A percentile compares a stretch with the other conserved stretches of the same genome.
Conservation (phyloP, 2,113 vertebrate species). For the Pseudonaja textilis region DNA sequence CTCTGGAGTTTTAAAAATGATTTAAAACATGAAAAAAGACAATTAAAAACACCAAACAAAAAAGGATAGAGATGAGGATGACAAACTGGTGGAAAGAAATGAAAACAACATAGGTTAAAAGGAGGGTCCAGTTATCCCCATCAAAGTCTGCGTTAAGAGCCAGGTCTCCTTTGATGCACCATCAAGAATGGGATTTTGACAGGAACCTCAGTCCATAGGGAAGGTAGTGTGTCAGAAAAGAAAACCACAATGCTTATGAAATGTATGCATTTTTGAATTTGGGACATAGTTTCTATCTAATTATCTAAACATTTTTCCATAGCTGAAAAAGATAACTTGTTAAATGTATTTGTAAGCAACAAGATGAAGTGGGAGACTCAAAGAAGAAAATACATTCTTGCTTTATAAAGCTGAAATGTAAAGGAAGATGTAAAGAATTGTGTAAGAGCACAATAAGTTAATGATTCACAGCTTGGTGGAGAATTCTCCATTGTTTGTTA, state of each 20-base stretch:
- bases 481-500: slow-evolving; percentile 1
- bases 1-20: neutral
- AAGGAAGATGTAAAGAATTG: neutral
- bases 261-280: neutral
- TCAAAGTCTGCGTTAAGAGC: neutral
- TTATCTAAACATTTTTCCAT: neutral
- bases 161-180: neutral
- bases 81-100: neutral
- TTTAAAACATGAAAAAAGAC: neutral
- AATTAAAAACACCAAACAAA: neutral
- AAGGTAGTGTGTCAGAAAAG: neutral
- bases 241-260: neutral
- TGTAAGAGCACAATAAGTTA: neutral
- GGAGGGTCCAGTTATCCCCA: neutral
- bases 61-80: neutral
- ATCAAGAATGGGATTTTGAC: neutral
- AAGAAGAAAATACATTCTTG: neutral
- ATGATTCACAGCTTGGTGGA: slow-evolving; percentile 6
- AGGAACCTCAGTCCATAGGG: neutral
- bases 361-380: neutral
- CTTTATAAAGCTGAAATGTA: neutral
- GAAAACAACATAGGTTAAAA: neutral
- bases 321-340: neutral
- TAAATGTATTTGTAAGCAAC: slow-evolving; percentile 3
- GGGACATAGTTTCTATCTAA: neutral